These are phyloP conservation scores for Ursus arctos DNA, from an alignment of 2,113 vertebrate species.

Conservation along the genomic window DNA sequence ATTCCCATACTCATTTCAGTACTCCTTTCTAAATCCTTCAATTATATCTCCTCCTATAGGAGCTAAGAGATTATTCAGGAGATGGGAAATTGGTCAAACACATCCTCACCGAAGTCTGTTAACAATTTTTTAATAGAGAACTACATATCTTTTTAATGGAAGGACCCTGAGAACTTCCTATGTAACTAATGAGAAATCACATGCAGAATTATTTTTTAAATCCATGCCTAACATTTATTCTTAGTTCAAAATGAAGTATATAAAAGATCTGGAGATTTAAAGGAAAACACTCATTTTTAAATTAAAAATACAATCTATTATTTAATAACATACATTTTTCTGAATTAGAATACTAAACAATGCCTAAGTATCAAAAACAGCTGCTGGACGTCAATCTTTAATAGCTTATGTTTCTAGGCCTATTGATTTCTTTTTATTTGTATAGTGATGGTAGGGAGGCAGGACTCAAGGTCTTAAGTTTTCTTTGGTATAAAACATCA, in stretches of 20 bases:
- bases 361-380: neutral
- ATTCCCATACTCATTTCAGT: neutral
- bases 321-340: neutral
- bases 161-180: constrained; percentile 19
- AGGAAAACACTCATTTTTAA: constrained; percentile 6
- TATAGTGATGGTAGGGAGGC: constrained; percentile 2
- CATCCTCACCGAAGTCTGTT: neutral
- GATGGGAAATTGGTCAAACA: neutral
- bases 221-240: neutral
- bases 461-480: constrained; percentile 31
- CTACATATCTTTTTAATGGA: neutral
- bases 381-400: constrained; percentile 35
- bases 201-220: neutral
- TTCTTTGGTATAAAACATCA: constrained; percentile 74
- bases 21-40: constrained; percentile 16
- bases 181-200: neutral
- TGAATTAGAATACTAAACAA: neutral
- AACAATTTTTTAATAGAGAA: neutral
- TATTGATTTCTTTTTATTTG: constrained; percentile 69
- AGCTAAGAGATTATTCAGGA: neutral
- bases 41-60: neutral
- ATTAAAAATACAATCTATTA: constrained; percentile 35
- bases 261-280: neutral
- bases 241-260: constrained; percentile 51
- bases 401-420: constrained; percentile 44